phyloP scores from a whole-genome alignment of 2,797 vertebrate genomes.

The Pantherophis vulpinus region DNA sequence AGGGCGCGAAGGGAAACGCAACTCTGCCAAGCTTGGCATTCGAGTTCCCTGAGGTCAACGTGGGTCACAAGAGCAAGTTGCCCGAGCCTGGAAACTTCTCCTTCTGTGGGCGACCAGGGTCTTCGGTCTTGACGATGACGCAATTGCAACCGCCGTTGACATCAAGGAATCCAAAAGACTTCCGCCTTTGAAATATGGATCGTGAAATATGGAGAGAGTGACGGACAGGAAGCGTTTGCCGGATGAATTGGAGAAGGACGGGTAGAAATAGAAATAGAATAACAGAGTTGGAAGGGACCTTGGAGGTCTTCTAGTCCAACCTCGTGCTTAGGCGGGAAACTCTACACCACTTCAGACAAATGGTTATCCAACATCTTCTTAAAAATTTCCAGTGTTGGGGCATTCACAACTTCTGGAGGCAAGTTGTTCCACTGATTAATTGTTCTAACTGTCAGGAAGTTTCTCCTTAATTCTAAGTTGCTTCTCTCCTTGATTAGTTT shows the following conservation, averaged over 20 bases:
- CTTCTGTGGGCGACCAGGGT: not conserved
- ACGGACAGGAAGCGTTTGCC: not conserved
- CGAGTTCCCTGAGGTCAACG: slow-evolving; percentile 52
- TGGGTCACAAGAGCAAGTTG: not conserved
- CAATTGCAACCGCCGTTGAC: not conserved
- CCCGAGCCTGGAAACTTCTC: not conserved
- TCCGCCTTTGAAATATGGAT: not conserved
- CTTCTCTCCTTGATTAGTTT: too few species aligned
- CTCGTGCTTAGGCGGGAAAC: too few species aligned
- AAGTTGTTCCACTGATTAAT: too few species aligned
- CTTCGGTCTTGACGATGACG: not conserved
- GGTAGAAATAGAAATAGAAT: too few species aligned
- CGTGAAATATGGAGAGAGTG: not conserved
- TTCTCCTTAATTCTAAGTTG: too few species aligned
- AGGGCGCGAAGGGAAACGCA: slow-evolving; percentile 25
- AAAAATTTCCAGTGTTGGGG: too few species aligned
- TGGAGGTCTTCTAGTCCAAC: too few species aligned
- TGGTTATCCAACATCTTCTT: too few species aligned
- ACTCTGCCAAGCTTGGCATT: slow-evolving; percentile 42
- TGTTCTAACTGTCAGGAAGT: too few species aligned
- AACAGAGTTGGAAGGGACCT: too few species aligned
- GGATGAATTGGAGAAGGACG: not conserved
- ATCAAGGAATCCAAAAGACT: not conserved
- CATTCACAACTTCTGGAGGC: too few species aligned
- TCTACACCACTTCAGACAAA: too few species aligned